Base-by-base conservation (phyloP, 1,140 invertebrate species). In the Polyergus mexicanus region DNA sequence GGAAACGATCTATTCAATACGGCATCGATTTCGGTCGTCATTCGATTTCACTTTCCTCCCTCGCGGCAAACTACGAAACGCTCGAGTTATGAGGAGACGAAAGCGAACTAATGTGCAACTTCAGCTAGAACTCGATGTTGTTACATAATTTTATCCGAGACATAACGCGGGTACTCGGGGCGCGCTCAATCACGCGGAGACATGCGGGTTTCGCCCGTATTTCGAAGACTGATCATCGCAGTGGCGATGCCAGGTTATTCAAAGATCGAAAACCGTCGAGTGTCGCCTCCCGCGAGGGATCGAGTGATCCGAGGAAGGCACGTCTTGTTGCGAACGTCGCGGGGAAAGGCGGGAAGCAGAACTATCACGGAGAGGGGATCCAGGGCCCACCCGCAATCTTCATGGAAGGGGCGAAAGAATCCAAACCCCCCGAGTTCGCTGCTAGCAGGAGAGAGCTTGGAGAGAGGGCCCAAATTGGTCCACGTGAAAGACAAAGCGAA, bases 221-320 rank as follows among this genome's bases (percentile, higher is more conserved):
- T 94, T 93, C 92, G 92, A 93, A 92, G 93, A 94, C 93, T 94
- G 93, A 92, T 92, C 92, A 94, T 93, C 91, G 91, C 88, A 78
- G 89, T 89, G 89, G 89, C 92, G 91, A 90, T 91, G 88, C 92
- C 84, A 88, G 88, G 86, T 92, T 93, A 93, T 94, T 93, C 93
- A 93, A 94, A 93, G 92, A 94, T 93, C 92, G 92, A 93, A 92
- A 58, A 92, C 88, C 74, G 88, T 89, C 90, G 76, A 89, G 75
- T 85, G 83, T 88, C 91, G 91, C 90, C 90, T 91, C 89, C 92
- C 86, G 92, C 90, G 89, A 91, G 91, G 92, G 92, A 90, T 92
- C 92, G 91, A 92, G 90, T 62, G 86, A 75, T 90, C 89, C 75
- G 90, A 88, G 85, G 90, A 38, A 86, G 89, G 86, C 85, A 85